Base-by-base conservation (phyloP, 64 coral and sea anemone species). In the Stylophora pistillata region DNA sequence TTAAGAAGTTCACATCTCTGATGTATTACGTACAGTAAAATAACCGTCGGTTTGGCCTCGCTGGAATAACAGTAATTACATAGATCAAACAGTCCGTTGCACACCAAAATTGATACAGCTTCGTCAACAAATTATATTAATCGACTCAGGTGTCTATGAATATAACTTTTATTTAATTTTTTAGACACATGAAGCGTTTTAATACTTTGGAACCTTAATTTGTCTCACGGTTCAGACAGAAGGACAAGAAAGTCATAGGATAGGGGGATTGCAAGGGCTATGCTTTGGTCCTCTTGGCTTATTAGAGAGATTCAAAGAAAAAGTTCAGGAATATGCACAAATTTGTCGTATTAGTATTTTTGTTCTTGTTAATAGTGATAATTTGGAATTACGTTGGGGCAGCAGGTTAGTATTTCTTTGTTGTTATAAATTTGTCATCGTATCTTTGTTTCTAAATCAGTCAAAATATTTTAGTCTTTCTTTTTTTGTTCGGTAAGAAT, bases 121-220 rank as follows among this genome's bases (percentile, higher is more conserved):
- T 25, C 27, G 80, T 37, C 64, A 84, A 84, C 34, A 0, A 15
- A 53, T 69, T 3, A 27, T 69, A 53, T 84, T 26, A 68, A 70
- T 84, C 23, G 28, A 54, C n/a, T 70, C 80, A 84, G 80, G 61
- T 84, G 80, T 41, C 34, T 29, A 17, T 84, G 54, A 69, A 65
- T 53, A 28, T 28, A 53, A 53, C 80, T 12, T 34, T 23, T 53
- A 9, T 53, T 21, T 13, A 70, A 29, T 64, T 68, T 68, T 33
- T 37, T 57, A 82, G 23, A 23, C 58, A 20, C 37, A 47, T 7
- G 37, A 47, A 47, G 37, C 37, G 37, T 5, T 41, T 69, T 28
- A 0, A 68, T 69, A 53, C 53, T 69, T 34, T 10, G 14, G 4
- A 5, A 2, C 9, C 53, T 53, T 17, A 83, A 69, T 28, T 53